Evolutionary conservation across 2,113 vertebrate genomes (phyloP), one percentile per base, ranked within the genome.

Genomic region (Myocastor coypus): DNA sequence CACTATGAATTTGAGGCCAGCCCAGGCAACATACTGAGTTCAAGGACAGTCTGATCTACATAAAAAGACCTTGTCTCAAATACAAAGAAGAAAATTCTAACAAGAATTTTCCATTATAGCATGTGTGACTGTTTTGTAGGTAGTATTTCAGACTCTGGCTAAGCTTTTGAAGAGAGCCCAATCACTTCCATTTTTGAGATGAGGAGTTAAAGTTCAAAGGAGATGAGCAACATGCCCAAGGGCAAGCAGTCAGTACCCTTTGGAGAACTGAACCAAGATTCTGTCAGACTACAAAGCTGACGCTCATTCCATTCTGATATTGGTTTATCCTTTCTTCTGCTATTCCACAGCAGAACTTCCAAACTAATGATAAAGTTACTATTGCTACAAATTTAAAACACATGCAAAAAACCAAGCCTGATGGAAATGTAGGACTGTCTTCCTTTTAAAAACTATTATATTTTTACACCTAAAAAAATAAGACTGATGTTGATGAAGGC

Each of bases 301-400:
- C 37, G 42, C 11, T 91, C 28, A 77, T 94, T 92, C 84, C 46
- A 24, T 75, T 83, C 37, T 68, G 24, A 3, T 82, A 9, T 73
- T 75, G 50, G 87, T 71, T 22, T 64, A 84, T 84, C 30, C 34
- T 96, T 69, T 91, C 46, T 89, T 89, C n/a, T 46, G 46, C 46
- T 55, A 5, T 37, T 78, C 24, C 24, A 68, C 6, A 80, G n/a
- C 37, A 64, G 30, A 57, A 40, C 81, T 82, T 89, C n/a, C 63
- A 95, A 96, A 90, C 46, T 69, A 40, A 71, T 57, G 13, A 11
- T 80, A 32, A 96, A 92, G 68, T 61, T 89, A 34, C 68, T 90
- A 16, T 63, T 80, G 30, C 77, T 83, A 52, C 59, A 63, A 89
- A 69, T 78, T 93, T 50, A 69, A 90, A 34, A 90, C 34, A 3